Percentiles rank a stretch among this genome's conserved stretches.
Conservation (phyloP, 1,140 invertebrate genomes). For the Laupala kohalensis region DNA sequence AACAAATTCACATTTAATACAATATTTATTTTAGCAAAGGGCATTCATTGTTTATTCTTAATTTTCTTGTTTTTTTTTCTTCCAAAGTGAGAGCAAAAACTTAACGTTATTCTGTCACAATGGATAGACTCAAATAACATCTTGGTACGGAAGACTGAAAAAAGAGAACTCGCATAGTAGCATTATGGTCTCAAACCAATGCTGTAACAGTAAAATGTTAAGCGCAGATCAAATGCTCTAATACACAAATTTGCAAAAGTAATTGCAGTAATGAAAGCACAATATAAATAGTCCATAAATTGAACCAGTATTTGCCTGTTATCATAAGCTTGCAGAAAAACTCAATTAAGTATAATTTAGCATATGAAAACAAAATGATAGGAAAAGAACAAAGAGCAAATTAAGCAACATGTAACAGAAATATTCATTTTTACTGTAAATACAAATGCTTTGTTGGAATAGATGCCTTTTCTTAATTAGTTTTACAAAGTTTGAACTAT, state of each 20-base stretch:
- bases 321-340: background rate
- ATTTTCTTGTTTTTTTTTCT: too few species aligned
- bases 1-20: background rate
- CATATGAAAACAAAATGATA: too few species aligned
- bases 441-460: background rate
- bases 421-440: background rate
- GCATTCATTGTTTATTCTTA: background rate
- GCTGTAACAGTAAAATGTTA: background rate
- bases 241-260: background rate
- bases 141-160: background rate
- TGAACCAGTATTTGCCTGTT: background rate
- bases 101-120: background rate
- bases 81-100: background rate
- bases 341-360: background rate
- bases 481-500: background rate
- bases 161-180: background rate
- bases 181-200: background rate
- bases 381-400: background rate
- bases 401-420: background rate
- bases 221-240: background rate
- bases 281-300: background rate
- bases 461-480: background rate
- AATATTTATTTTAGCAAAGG: background rate
- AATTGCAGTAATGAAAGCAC: background rate
- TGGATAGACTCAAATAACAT: background rate